Percentiles rank a stretch among this genome's conserved stretches.
These are phyloP conservation scores for Crocodylus rhombifer DNA, from an alignment of 2,797 vertebrate species.

Conservation along the genomic window DNA sequence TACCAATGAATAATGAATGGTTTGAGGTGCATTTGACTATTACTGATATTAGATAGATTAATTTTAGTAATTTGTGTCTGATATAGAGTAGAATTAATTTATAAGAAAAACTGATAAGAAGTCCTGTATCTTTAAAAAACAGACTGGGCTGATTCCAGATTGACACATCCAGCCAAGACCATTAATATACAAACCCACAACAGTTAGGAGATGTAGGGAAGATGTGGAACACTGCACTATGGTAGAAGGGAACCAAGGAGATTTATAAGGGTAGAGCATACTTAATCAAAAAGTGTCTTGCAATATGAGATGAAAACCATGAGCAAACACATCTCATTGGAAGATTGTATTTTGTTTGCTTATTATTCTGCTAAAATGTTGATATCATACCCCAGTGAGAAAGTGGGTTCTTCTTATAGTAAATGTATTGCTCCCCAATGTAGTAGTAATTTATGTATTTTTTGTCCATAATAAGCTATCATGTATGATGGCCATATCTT, in stretches of 20 bases:
- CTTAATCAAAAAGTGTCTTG: fast-evolving
- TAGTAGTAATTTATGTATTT: background rate
- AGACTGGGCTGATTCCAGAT: background rate
- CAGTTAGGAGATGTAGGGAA: background rate
- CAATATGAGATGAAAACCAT: fast-evolving
- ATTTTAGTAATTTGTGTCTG: background rate
- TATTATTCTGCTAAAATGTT: background rate
- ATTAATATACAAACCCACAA: background rate
- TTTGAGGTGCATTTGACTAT: background rate
- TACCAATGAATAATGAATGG: background rate
- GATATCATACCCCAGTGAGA: background rate
- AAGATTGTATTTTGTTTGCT: background rate
- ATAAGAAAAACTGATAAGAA: background rate
- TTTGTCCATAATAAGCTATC: background rate
- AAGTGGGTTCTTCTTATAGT: background rate
- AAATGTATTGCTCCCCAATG: background rate
- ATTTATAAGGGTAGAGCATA: background rate
- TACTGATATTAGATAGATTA: background rate
- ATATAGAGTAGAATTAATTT: background rate
- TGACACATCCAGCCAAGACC: background rate
- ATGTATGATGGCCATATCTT: background rate
- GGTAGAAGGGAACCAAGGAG: background rate
- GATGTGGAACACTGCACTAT: background rate
- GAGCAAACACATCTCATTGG: background rate
- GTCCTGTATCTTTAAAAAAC: background rate